phyloP scores from a whole-genome alignment of 2,113 vertebrate genomes.

The Pungitius pungitius region DNA sequence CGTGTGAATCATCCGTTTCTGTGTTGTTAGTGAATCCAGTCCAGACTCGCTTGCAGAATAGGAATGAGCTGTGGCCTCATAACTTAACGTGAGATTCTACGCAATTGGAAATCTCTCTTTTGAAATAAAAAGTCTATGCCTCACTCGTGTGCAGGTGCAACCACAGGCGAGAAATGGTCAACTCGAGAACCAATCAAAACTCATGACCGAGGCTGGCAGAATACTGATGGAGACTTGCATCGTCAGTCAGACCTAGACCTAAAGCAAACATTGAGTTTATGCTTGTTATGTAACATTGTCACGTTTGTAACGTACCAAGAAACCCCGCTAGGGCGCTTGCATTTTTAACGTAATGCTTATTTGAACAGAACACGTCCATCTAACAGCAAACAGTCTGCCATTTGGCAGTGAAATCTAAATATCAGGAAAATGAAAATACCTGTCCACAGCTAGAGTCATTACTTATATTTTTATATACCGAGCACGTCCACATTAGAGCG shows the following conservation, averaged over 20 bases:
- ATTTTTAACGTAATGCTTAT: no score
- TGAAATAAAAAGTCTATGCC: conserved; percentile 1
- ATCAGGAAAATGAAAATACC: conserved; percentile 23
- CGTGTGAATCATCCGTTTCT: conserved; percentile 5
- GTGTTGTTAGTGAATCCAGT: background rate
- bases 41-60: background rate
- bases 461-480: conserved; percentile 43
- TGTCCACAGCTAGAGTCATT: conserved; percentile 38
- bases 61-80: background rate
- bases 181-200: background rate
- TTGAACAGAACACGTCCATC: background rate
- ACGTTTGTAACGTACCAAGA: background rate
- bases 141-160: conserved; percentile 4
- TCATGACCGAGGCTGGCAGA: background rate
- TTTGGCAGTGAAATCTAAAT: background rate
- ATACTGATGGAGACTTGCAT: background rate
- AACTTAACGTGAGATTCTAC: background rate
- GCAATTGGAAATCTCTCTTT: background rate
- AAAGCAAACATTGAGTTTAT: background rate
- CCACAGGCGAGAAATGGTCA: background rate
- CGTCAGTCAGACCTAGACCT: background rate
- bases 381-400: background rate
- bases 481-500: conserved; percentile 43
- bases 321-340: background rate
- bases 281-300: background rate